Evolutionary conservation across 37 sponge, comb jelly and placozoan species (phyloP), one percentile per base, ranked within the genome.

Genomic region (Oscarella lobularis): DNA sequence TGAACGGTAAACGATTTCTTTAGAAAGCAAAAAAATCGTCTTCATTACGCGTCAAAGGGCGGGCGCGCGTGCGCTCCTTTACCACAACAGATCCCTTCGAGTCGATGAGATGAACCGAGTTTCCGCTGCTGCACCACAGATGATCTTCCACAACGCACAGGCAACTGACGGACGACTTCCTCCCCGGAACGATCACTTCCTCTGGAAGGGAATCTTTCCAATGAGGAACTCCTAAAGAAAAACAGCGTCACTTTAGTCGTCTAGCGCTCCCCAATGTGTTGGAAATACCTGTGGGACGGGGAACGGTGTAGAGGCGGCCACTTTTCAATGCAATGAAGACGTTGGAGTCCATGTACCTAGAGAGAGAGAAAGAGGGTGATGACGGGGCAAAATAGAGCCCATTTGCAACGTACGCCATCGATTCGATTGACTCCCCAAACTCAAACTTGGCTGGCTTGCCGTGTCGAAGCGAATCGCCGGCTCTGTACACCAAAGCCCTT

Each of bases 381-480:
- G 9, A 48, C 60, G 20, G 9, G 14, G 14, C 14, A 48, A 48
- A 48, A n/a, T n/a, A n/a, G n/a, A n/a, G n/a, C n/a, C n/a, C n/a
- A n/a, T n/a, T n/a, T n/a, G n/a, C n/a, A 9, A 48, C 60, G 20
- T 20, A 48, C 60, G 14, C 20, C 60, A 48, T 48, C 60, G 60
- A 27, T 9, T 27, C 60, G 14, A 48, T 20, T 20, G 60, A 20
- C 9, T 20, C 20, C 60, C 60, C 60, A 48, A 48, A 48, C 60
- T 48, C 60, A 20, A 48, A 27, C 60, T 48, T 48, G 9, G 60
- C 20, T 5, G 35, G 6, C 6, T 14, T 68, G 71, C 33, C 71
- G 71, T 14, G 33, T 68, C 71, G 71, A 68, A 68, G n/a, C 5
- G n/a, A n/a, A 20, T 68, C 71, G 6, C 71, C 29, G 4, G 71